Base-by-base conservation (phyloP, 2,888 invertebrate genomes). In the Andrena camellia region DNA sequence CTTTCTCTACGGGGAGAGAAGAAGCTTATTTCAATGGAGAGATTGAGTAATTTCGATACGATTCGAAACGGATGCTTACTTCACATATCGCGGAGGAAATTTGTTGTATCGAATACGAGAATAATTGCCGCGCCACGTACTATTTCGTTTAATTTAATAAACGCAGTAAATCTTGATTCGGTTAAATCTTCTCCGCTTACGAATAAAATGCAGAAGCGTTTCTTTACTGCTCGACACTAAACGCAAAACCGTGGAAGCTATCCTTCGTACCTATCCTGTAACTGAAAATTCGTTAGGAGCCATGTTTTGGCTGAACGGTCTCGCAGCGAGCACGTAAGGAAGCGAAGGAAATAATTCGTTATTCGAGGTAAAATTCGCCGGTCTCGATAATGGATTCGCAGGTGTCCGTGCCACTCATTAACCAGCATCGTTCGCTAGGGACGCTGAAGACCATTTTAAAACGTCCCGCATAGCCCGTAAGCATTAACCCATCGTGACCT, bases 401-500 rank as follows among this genome's bases (percentile, higher is more conserved):
- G 23, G 57, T 57, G 23, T 57, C 23, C 57, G 57, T 1, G 17
- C 5, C 64, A 50, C 35, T 79, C 59, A 64, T 64, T 57, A 62
- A 64, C 23, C 52, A 13, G 60, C 59, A 50, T 75, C 57, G 17
- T 77, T 62, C 50, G 42, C 57, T 29, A 13, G 52, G 42, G 23
- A 60, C 42, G 64, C 48, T 35, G 6, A 78, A 78, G 4, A 81
- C 71, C 35, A 29, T 78, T 78, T 78, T 63, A 81, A 68, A 78
- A 68, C 57, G 63, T 68, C 72, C 73, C 50, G 5, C 57, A 42
- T 63, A 68, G 54, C 31, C 64, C 13, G 26, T 81, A 74, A 74
- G 81, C 52, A 81, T 81, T 81, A 81, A 66, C 69, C 64, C 74
- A 80, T 81, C 64, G 54, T 74, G 81, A 80, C 81, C 74, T 72